Conservation (phyloP, 2,888 invertebrate species). For the Harpalus rubripes region DNA sequence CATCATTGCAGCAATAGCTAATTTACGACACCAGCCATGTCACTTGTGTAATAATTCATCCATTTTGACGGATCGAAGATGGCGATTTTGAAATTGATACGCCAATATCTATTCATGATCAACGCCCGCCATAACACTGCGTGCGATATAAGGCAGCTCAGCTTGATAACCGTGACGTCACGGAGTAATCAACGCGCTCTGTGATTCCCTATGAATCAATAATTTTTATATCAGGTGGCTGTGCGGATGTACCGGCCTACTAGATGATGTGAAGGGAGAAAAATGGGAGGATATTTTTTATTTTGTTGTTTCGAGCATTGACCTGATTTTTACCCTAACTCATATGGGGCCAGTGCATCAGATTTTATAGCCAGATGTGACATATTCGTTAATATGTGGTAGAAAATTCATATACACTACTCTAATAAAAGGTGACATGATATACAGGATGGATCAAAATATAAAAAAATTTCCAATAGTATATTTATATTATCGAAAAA, state of each 20-base stretch:
- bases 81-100: slow-evolving; percentile 72
- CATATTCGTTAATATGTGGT: not conserved
- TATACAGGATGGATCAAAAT: too few species aligned
- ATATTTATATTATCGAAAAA: too few species aligned
- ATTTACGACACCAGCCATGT: slow-evolving; percentile 25
- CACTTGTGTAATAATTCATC: slow-evolving; percentile 32
- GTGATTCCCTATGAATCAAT: slow-evolving; percentile 64
- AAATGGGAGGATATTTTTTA: slow-evolving; percentile 12
- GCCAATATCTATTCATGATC: slow-evolving; percentile 72
- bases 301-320: slow-evolving; percentile 42
- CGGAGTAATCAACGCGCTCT: slow-evolving; percentile 56
- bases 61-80: slow-evolving; percentile 67
- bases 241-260: not conserved
- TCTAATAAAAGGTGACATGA: not conserved
- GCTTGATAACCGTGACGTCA: slow-evolving; percentile 60
- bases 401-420: not conserved
- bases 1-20: slow-evolving; percentile 2
- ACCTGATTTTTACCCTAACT: slow-evolving; percentile 39
- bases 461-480: too few species aligned
- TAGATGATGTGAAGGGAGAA: slow-evolving; percentile 35
- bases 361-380: not conserved
- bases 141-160: slow-evolving; percentile 61
- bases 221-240: slow-evolving; percentile 60
- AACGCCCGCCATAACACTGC: slow-evolving; percentile 63
- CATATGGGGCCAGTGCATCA: not conserved